Evolutionary conservation across 2,113 vertebrate genomes (phyloP).

Genomic region (Paramormyrops kingsleyae): DNA sequence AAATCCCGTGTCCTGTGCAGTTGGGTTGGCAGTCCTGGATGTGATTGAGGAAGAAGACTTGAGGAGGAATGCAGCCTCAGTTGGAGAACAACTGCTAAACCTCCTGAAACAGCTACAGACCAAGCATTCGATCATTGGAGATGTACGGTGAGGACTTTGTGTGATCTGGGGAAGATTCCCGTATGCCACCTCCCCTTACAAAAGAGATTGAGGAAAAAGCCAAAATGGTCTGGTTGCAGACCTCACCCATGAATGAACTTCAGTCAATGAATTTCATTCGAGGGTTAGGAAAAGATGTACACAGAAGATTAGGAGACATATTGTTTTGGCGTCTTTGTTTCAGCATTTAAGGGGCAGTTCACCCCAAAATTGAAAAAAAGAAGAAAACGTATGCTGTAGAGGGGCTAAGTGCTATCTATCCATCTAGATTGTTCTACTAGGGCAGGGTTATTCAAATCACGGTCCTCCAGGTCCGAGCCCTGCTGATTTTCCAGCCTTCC

Average conservation of each 20-base stretch:
- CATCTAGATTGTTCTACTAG: neutral
- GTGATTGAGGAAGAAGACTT: constrained; percentile 81
- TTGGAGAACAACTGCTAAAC: constrained; percentile 71
- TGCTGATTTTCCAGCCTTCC: too few relatives aligned
- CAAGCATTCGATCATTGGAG: constrained; percentile 78
- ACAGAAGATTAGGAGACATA: neutral
- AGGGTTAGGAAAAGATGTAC: neutral
- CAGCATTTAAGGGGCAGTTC: neutral
- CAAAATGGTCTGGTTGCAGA: neutral
- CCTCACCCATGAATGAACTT: neutral
- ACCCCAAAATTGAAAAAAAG: neutral
- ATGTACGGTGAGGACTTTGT: constrained; percentile 71
- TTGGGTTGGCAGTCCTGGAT: constrained; percentile 81
- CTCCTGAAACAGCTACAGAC: constrained; percentile 65
- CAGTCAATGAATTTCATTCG: neutral
- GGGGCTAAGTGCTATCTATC: too few relatives aligned
- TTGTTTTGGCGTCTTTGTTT: neutral
- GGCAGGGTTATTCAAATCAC: too few relatives aligned
- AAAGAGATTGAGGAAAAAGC: neutral
- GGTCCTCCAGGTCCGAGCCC: too few relatives aligned
- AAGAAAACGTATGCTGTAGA: too few relatives aligned
- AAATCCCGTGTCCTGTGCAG: constrained; percentile 86
- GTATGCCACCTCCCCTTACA: neutral
- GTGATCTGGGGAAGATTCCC: neutral
- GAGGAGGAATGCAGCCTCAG: constrained; percentile 64